phyloP scores from a whole-genome alignment of 2,113 vertebrate species.

The Trinectes maculatus region DNA sequence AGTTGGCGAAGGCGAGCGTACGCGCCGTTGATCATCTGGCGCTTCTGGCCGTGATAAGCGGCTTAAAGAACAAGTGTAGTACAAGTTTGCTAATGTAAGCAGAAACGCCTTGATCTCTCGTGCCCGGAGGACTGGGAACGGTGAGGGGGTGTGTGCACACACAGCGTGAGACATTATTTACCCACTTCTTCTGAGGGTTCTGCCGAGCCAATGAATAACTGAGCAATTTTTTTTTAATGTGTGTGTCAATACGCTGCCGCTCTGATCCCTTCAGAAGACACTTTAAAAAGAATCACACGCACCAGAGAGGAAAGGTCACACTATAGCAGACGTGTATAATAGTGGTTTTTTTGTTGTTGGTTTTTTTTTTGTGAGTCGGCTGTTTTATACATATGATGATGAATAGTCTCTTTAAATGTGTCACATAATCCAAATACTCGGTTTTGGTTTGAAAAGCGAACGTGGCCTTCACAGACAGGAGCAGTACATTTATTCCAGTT shows the following conservation, averaged over 20 bases:
- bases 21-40: conserved; percentile 31
- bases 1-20: conserved; percentile 24
- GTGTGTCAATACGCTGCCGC: not conserved
- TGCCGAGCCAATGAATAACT: conserved; percentile 19
- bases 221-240: not conserved
- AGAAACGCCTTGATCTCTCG: conserved; percentile 38
- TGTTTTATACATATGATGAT: too few relatives aligned
- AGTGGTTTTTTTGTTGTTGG: too few relatives aligned
- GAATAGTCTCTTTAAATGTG: too few relatives aligned
- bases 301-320: not conserved
- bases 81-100: conserved; percentile 43
- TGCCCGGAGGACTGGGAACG: conserved; percentile 18
- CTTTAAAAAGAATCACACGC: not conserved
- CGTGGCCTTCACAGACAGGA: too few relatives aligned
- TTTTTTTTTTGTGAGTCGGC: too few relatives aligned
- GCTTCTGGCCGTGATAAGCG: conserved; percentile 41
- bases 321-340: too few relatives aligned
- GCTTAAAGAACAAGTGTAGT: conserved; percentile 37
- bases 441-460: too few relatives aligned
- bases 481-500: too few relatives aligned
- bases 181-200: conserved; percentile 12
- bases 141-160: conserved; percentile 11
- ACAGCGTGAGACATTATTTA: conserved; percentile 20
- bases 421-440: too few relatives aligned
- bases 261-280: not conserved